Evolutionary conservation across 2,797 vertebrate species (phyloP).

Genomic region (Darevskia mixta): DNA sequence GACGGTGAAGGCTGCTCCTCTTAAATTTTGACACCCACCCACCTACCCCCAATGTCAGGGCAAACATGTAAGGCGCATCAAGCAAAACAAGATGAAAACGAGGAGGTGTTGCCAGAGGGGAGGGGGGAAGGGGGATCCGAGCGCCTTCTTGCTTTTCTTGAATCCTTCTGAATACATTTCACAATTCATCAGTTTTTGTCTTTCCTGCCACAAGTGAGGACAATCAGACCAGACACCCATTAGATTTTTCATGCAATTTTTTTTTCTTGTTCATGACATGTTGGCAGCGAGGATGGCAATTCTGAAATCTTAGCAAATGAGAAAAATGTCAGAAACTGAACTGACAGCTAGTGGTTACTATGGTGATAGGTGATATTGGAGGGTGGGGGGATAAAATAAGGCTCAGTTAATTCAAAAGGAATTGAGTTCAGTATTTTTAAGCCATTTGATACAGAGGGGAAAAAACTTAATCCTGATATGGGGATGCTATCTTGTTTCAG

Average conservation of each 20-base stretch:
- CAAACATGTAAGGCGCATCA: slow-evolving; percentile 82
- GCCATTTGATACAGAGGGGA: slow-evolving; percentile 82
- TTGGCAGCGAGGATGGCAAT: slow-evolving; percentile 98
- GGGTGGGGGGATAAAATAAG: slow-evolving; percentile 83
- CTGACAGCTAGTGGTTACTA: slow-evolving; percentile 95
- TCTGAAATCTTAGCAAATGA: slow-evolving; percentile 98
- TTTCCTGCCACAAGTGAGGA: slow-evolving; percentile 99
- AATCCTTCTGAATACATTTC: slow-evolving; percentile 99
- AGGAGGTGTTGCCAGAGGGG: slow-evolving; percentile 71
- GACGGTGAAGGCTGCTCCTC: slow-evolving; percentile 84
- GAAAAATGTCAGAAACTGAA: slow-evolving; percentile 98
- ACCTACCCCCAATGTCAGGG: slow-evolving; percentile 75
- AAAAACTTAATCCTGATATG: slow-evolving; percentile 81
- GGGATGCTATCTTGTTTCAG: slow-evolving; percentile 76
- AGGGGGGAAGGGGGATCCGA: slow-evolving; percentile 77
- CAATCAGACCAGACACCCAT: slow-evolving; percentile 99
- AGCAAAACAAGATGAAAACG: slow-evolving; percentile 85
- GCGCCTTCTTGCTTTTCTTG: slow-evolving; percentile 97
- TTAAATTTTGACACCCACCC: slow-evolving; percentile 84
- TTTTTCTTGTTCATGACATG: slow-evolving; percentile 92
- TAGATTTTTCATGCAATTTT: slow-evolving; percentile 95
- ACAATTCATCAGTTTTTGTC: slow-evolving; percentile 99
- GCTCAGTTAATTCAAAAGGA: slow-evolving; percentile 87
- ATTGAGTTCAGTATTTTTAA: slow-evolving; percentile 86
- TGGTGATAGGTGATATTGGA: slow-evolving; percentile 91